Base-by-base conservation (phyloP, 2,113 vertebrate species). In the Melanostigma gelatinosum region DNA sequence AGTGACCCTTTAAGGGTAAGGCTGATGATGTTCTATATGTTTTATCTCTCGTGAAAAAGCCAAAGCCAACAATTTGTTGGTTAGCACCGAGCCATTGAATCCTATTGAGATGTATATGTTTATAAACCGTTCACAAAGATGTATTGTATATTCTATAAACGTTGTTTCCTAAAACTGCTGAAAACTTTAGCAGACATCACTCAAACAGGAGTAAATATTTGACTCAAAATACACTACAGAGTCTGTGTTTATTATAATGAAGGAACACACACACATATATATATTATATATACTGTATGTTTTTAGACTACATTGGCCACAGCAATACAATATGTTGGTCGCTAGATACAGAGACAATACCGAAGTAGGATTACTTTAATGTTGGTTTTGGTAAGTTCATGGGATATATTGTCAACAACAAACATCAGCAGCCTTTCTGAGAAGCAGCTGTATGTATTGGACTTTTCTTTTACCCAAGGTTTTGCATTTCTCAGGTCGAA, bases 351-450 rank as follows among this genome's bases (percentile, higher is more conserved):
- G 20, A 61, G 58, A 61, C 36, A 64, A 42, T 42, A 40, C 22
- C 13, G 42, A 20, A 46, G 64, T 29, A 48, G 42, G 64, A 64
- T 64, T 64, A 64, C 6, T 64, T 64, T n/a, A 42, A 64, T 64
- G 22, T 64, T 46, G 42, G 24, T 48, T 48, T 48, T 48, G 42
- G 15, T 20, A 16, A 48, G 29, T 67, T 32, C 42, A 32, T 67
- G 24, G 42, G 64, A 69, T 69, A 36, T 69, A 48, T 32, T 62
- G 58, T 50, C 52, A 62, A 50, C 24, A 18, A 48, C 22, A 50
- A 73, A 62, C 22, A 62, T 34, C 42, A 36, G 4, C 18, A 46
- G 70, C 24, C 38, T 34, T 52, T 69, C 48, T 52, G 66, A 68
- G 46, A 29, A 68, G 46, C 66, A 68, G 66, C 66, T 52, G 29